Percentiles rank a stretch among this genome's conserved stretches.
Conservation (phyloP, 2,888 invertebrate genomes). For the Coenonympha glycerion region DNA sequence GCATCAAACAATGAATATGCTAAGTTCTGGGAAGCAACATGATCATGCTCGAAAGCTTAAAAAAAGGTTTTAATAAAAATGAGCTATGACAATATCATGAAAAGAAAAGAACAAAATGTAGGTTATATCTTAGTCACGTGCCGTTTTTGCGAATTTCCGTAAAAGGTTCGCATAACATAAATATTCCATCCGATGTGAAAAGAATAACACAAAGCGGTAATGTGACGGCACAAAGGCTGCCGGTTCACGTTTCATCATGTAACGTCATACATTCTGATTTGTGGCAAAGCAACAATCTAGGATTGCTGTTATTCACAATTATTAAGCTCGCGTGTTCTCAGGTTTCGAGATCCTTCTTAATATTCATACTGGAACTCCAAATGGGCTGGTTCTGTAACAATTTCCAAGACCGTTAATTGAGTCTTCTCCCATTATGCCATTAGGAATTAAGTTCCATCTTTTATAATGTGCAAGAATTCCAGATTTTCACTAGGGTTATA, state of each 20-base stretch:
- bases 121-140: constrained; percentile 9
- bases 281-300: constrained; percentile 46
- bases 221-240: constrained; percentile 46
- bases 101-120: constrained; percentile 3
- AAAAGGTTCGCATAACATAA: constrained; percentile 11
- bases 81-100: neutral
- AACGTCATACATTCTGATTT: constrained; percentile 47
- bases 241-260: constrained; percentile 40
- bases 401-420: no score
- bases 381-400: no score
- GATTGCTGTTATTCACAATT: constrained; percentile 39
- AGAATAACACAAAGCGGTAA: constrained; percentile 40
- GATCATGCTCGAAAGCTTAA: no score
- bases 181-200: constrained; percentile 26
- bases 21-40: no score
- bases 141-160: constrained; percentile 11
- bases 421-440: no score
- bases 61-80: neutral
- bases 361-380: no score
- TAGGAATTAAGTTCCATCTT: no score
- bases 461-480: no score
- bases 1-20: no score
- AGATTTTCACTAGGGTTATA: no score
- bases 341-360: no score
- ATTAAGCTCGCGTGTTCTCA: constrained; percentile 8